Evolutionary conservation across 2,888 invertebrate species (phyloP), one percentile per base, ranked within the genome.

Genomic region (Nineta flava): DNA sequence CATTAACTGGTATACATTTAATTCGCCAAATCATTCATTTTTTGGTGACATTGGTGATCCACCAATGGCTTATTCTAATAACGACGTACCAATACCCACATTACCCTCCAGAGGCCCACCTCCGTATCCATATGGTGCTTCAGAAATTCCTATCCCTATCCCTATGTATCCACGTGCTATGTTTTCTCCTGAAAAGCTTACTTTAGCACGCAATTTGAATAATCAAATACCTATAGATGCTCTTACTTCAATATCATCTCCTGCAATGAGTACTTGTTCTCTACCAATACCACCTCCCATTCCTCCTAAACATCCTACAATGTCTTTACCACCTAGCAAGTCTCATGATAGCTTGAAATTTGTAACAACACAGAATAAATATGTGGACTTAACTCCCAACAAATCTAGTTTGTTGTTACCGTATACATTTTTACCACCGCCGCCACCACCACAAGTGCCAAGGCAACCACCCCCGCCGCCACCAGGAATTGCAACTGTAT

Each of bases 401-500:
- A 70, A 71, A 55, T 65, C 68, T 1, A 69, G 67, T 49, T 68
- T 68, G 54, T 66, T 70, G 51, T 69, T 70, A 38, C 66, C 70
- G 48, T 68, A 69, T 53, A 70, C 69, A 43, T 69, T 70, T 53
- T 58, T 71, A 48, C 65, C 70, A 2, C 82, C 85, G 0, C 83
- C 84, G 1, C 82, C 84, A 2, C 77, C 81, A 1, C 74, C 66
- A 53, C 75, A 63, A 3, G 65, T 71, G n/a, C 76, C 74, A 50
- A 70, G 71, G 45, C 68, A 77, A 2, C 73, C 78, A 1, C 77
- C 81, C 1, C 82, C 81, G 4, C 73, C 77, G 9, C 72, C 74
- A 9, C 79, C 82, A 0, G 77, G 80, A 41, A 70, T 85, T 3
- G 83, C 87, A 0, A 83, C 85, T 0, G 77, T 81, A 1, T 82